phyloP scores from a whole-genome alignment of 2,797 vertebrate species.

The Leptatherina wallacei region DNA sequence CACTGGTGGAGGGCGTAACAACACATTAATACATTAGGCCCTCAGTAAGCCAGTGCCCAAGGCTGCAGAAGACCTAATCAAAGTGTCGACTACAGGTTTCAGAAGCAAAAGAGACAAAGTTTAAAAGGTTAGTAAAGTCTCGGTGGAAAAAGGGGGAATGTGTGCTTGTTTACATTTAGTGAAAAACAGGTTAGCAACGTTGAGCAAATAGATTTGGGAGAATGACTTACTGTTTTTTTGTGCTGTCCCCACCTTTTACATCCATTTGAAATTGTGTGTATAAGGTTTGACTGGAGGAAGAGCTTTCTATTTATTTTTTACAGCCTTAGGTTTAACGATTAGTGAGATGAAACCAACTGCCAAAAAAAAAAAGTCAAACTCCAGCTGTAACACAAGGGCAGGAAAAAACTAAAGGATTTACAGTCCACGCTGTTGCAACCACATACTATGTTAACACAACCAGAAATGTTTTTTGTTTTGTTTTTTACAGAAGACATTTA shows the following conservation, averaged over 20 bases:
- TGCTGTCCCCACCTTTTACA: background rate
- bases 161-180: slow-evolving; percentile 17
- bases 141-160: slow-evolving; percentile 13
- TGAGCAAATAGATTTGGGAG: slow-evolving; percentile 2
- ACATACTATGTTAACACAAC: background rate
- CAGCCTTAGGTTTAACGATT: background rate
- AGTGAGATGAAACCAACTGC: background rate
- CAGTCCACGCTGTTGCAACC: background rate
- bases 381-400: background rate
- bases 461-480: background rate
- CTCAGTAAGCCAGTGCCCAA: slow-evolving; percentile 51
- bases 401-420: background rate
- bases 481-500: background rate
- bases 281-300: background rate
- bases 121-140: slow-evolving; percentile 74
- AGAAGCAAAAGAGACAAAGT: slow-evolving; percentile 64
- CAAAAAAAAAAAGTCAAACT: background rate
- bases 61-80: slow-evolving; percentile 73
- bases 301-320: background rate
- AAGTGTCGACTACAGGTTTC: slow-evolving; percentile 69
- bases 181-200: slow-evolving; percentile 11
- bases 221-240: background rate
- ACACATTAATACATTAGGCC: slow-evolving; percentile 48
- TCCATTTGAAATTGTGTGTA: slow-evolving; percentile 1
- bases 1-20: slow-evolving; percentile 35